Percentiles rank a stretch among this genome's conserved stretches.
phyloP scores from a whole-genome alignment of 2,888 invertebrate genomes.

The Argynnis bischoffii region DNA sequence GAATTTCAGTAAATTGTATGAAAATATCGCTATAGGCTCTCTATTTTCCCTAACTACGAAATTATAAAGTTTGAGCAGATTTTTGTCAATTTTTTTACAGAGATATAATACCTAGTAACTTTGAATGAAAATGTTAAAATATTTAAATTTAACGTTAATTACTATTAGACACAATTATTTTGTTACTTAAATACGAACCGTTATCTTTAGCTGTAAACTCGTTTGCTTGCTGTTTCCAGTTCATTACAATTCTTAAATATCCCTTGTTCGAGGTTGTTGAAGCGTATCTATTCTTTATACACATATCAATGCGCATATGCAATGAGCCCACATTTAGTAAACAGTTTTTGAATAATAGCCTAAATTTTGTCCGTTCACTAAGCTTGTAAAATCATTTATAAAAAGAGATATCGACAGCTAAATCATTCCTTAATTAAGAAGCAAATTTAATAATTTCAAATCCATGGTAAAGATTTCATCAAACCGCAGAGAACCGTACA shows the following conservation, averaged over 20 bases:
- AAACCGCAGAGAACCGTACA: too few relatives aligned
- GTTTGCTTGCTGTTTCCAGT: conserved; percentile 71
- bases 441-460: too few relatives aligned
- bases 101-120: background rate
- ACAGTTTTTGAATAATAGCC: conserved; percentile 36
- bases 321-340: conserved; percentile 67
- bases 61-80: background rate
- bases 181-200: conserved; percentile 4
- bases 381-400: too few relatives aligned
- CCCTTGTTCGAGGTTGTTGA: conserved; percentile 69
- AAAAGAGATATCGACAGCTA: too few relatives aligned
- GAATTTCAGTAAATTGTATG: conserved; percentile 44
- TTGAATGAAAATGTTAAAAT: background rate
- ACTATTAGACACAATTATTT: conserved; percentile 3
- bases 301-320: conserved; percentile 75
- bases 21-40: conserved; percentile 9
- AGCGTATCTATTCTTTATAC: conserved; percentile 72
- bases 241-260: conserved; percentile 54
- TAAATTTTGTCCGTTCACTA: conserved; percentile 38
- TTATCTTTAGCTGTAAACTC: conserved; percentile 46
- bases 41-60: conserved; percentile 3
- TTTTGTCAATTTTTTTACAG: background rate
- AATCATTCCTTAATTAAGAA: too few relatives aligned
- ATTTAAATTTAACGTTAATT: too few relatives aligned
- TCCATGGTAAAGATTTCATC: too few relatives aligned